Evolutionary conservation across 2,888 invertebrate species (phyloP).

Genomic region (Zonitis immaculata): DNA sequence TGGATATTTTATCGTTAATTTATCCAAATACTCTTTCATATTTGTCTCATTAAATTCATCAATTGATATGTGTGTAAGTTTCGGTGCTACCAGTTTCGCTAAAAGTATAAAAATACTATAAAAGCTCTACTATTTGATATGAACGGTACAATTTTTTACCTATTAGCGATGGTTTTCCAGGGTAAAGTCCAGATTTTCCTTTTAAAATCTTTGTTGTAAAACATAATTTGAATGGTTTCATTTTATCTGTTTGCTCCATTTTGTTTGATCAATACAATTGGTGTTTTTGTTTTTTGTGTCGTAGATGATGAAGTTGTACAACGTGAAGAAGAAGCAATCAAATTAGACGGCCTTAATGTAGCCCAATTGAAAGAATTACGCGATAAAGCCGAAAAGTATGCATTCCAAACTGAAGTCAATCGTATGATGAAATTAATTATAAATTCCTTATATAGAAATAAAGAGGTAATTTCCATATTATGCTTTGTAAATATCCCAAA

Average conservation of each 20-base stretch:
- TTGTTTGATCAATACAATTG: constrained; percentile 36
- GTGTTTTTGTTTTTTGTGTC: neutral
- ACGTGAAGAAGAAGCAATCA: constrained; percentile 95
- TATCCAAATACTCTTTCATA: constrained; percentile 33
- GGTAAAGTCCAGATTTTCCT: constrained; percentile 33
- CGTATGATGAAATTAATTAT: constrained; percentile 99
- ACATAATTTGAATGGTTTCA: constrained; percentile 40
- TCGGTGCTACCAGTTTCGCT: constrained; percentile 40
- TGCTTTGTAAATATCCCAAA: too few species aligned
- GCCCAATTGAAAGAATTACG: constrained; percentile 89
- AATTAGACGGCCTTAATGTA: constrained; percentile 90
- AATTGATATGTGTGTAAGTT: constrained; percentile 34
- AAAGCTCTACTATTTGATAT: too few species aligned
- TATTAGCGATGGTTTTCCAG: constrained; percentile 28
- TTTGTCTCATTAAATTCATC: constrained; percentile 21
- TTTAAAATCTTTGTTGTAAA: constrained; percentile 35
- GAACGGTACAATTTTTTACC: too few species aligned
- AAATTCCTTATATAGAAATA: constrained; percentile 97
- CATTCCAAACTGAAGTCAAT: constrained; percentile 98
- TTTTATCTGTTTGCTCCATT: constrained; percentile 13
- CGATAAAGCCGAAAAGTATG: constrained; percentile 81
- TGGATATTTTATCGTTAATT: constrained; percentile 36
- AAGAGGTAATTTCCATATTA: constrained; percentile 83
- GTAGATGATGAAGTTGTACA: constrained; percentile 83
- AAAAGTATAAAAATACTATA: too few species aligned